Percentiles rank a stretch among this genome's conserved stretches.
These are phyloP conservation scores for Scolopax rusticola DNA, from an alignment of 2,797 vertebrate species.

Conservation along the genomic window DNA sequence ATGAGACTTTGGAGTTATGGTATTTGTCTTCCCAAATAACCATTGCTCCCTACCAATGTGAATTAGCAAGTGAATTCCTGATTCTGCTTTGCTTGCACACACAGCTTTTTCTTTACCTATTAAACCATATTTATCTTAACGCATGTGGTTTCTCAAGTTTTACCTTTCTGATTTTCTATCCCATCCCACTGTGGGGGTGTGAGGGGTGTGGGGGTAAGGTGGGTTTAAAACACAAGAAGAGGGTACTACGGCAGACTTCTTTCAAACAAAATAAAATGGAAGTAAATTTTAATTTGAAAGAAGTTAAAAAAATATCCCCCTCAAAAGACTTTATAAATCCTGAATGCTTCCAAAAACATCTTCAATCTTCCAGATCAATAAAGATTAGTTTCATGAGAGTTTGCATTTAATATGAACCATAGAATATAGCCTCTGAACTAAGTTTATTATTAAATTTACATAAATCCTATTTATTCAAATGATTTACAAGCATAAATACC, in stretches of 20 bases:
- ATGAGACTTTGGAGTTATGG: fast-evolving
- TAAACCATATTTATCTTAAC: background rate
- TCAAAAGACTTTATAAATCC: background rate
- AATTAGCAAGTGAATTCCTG: background rate
- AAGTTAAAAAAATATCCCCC: background rate
- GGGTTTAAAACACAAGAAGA: background rate
- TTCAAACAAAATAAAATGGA: background rate
- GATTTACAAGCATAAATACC: background rate
- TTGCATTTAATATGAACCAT: background rate
- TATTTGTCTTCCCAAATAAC: background rate
- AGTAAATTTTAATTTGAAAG: background rate
- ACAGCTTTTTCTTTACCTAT: background rate
- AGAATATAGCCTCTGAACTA: background rate
- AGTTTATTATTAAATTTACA: background rate
- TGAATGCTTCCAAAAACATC: background rate
- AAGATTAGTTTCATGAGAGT: background rate
- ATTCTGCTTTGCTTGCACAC: background rate
- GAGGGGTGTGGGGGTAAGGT: fast-evolving
- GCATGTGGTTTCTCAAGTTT: background rate
- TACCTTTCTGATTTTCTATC: background rate
- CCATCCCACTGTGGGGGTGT: fast-evolving
- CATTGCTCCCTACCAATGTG: background rate
- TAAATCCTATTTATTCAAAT: constrained; percentile 11
- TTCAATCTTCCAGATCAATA: background rate
- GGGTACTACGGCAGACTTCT: background rate